Percentiles rank a stretch among this genome's conserved stretches.
Evolutionary conservation across 2,113 vertebrate species (phyloP).

Genomic region (Micronycteris hirsuta): DNA sequence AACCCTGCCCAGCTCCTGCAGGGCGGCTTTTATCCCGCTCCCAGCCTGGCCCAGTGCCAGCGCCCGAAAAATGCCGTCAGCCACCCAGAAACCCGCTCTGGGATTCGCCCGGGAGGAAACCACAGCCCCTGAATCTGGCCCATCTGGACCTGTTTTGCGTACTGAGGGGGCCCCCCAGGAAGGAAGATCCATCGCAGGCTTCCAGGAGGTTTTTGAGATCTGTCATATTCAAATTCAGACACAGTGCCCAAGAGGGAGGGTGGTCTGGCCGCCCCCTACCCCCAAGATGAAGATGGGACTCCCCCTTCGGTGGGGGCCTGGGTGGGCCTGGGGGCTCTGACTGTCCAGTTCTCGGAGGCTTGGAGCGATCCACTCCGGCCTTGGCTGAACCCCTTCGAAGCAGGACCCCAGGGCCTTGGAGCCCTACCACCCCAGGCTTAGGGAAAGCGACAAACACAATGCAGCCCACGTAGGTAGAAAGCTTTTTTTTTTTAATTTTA

Average conservation of each 20-base stretch:
- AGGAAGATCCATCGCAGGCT: background rate
- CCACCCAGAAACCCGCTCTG: slow-evolving; percentile 16
- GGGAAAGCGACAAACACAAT: slow-evolving; percentile 59
- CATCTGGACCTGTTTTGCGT: slow-evolving; percentile 18
- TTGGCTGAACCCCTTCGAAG: background rate
- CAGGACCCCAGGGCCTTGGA: background rate
- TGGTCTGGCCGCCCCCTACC: background rate
- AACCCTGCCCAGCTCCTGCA: background rate
- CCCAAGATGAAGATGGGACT: no score
- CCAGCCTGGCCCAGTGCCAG: slow-evolving; percentile 42
- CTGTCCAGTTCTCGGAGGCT: background rate
- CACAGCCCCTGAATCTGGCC: background rate
- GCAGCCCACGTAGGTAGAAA: slow-evolving; percentile 75
- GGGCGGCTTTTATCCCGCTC: slow-evolving; percentile 10
- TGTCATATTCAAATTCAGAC: background rate
- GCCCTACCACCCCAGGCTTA: background rate
- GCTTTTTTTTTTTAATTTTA: slow-evolving; percentile 85
- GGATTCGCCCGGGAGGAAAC: background rate
- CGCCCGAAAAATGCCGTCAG: background rate
- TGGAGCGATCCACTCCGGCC: background rate
- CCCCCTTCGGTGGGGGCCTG: background rate
- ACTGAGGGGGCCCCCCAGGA: background rate
- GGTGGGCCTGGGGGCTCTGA: background rate
- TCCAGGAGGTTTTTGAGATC: background rate
- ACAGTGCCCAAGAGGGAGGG: no score